Evolutionary conservation across 2,888 invertebrate species (phyloP), one percentile per base, ranked within the genome.

Genomic region (Euspilapteryx auroguttella): DNA sequence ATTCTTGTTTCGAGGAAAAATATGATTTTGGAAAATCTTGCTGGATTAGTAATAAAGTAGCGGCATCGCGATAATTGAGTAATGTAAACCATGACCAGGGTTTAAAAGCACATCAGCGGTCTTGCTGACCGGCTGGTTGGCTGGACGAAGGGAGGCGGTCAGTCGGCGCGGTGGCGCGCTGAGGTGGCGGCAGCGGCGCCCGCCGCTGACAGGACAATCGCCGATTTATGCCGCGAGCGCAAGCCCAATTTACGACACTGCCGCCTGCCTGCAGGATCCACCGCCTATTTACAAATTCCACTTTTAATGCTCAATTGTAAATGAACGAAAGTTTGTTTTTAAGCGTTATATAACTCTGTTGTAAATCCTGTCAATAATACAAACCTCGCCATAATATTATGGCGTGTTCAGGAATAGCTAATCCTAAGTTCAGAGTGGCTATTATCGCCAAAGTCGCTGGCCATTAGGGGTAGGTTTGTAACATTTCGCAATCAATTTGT

Each of bases 201-300:
- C 47, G 42, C 49, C 47, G 48, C 40, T 52, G 58, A 59, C 63
- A 62, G 55, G 37, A 65, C 64, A 63, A 63, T 64, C 48, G 57
- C 38, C 49, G 49, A 62, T 64, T 61, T 59, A 62, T 57, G 49
- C 47, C 42, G 42, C 45, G 40, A 44, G 42, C 42, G 45, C 45
- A 38, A 40, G 38, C 40, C 41, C 47, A 48, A 40, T 37, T 37
- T 34, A 42, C 13, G 26, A 6, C 17, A 39, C 41, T 37, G 34
- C 40, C 41, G 42, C 37, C 36, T 39, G 40, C 35, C 39, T 37
- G 32, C 38, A 36, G 41, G 47, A 49, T 22, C 20, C 41, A 49
- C 49, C 20, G 13, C 13, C 20, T 17, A 21, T 32, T 49, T 45
- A 31, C 41, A 34, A 39, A 38, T 33, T 28, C 33, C 33, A 27